phyloP scores from a whole-genome alignment of 1,140 invertebrate genomes.

The Eueides isabella region DNA sequence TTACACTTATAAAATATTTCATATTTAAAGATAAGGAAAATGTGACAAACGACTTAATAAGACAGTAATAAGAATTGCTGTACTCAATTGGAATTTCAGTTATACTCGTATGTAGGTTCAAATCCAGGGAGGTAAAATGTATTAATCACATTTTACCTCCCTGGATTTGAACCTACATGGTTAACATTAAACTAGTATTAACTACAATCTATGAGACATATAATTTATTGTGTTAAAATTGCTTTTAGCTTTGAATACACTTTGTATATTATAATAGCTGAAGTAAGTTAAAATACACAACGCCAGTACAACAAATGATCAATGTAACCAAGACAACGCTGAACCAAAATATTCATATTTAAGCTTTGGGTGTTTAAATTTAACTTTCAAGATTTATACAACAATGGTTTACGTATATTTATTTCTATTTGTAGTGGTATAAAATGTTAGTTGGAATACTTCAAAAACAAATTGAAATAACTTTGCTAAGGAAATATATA shows the following conservation, averaged over 20 bases:
- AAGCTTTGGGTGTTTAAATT: conserved; percentile 19
- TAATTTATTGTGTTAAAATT: background rate
- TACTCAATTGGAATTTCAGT: no score
- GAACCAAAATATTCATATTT: conserved; percentile 42
- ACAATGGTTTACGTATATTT: background rate
- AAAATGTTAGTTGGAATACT: background rate
- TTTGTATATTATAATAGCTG: conserved; percentile 13
- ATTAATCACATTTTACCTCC: background rate
- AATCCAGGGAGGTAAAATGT: no score
- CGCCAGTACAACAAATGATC: conserved; percentile 35
- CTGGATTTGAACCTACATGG: background rate
- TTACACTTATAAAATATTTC: no score
- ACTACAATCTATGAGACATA: background rate
- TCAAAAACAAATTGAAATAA: background rate
- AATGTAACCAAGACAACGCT: conserved; percentile 42
- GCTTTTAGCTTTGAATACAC: background rate
- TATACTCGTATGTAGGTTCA: no score
- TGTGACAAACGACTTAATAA: no score
- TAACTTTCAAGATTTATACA: background rate
- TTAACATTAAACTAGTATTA: background rate
- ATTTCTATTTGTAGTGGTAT: background rate
- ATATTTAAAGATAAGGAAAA: no score
- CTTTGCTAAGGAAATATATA: background rate
- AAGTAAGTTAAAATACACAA: conserved; percentile 27
- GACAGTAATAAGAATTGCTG: no score